Percentiles rank a stretch among this genome's conserved stretches.
These are phyloP conservation scores for Zoroaster sp. DNA, from an alignment of 53 echinoderm and acorn worm species.

Conservation along the genomic window DNA sequence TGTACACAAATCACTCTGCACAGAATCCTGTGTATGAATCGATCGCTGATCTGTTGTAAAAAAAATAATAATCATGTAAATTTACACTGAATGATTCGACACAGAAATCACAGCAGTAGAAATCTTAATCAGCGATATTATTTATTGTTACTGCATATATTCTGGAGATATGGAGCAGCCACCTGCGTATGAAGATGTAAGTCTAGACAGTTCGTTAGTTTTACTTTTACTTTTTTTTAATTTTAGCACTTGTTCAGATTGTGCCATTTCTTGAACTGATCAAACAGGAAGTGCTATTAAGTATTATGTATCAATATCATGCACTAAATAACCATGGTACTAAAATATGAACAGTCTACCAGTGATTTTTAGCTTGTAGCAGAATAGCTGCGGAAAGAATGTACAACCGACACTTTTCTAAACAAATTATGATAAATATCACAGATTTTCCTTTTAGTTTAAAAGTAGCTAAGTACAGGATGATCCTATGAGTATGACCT, in stretches of 20 bases:
- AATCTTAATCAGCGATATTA: background rate
- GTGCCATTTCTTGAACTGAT: background rate
- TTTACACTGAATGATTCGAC: background rate
- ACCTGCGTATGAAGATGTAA: slow-evolving; percentile 64
- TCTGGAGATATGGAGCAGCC: slow-evolving; percentile 42
- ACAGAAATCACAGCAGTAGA: too few species aligned
- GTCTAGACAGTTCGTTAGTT: background rate
- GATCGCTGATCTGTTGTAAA: background rate
- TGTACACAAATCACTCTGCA: background rate
- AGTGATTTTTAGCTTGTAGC: too few species aligned
- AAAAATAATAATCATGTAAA: background rate
- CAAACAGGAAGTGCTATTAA: background rate
- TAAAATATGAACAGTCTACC: background rate
- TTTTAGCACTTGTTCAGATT: background rate
- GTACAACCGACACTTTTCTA: too few species aligned
- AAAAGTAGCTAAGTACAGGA: too few species aligned
- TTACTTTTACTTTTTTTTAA: background rate
- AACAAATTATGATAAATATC: too few species aligned
- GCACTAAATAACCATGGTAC: background rate
- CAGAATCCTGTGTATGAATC: background rate
- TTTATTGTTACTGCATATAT: background rate
- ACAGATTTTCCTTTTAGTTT: too few species aligned
- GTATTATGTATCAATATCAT: background rate
- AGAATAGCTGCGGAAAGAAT: too few species aligned
- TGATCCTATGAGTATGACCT: too few species aligned